Evolutionary conservation across 2,888 invertebrate species (phyloP).

Genomic region (Cinara cedri): DNA sequence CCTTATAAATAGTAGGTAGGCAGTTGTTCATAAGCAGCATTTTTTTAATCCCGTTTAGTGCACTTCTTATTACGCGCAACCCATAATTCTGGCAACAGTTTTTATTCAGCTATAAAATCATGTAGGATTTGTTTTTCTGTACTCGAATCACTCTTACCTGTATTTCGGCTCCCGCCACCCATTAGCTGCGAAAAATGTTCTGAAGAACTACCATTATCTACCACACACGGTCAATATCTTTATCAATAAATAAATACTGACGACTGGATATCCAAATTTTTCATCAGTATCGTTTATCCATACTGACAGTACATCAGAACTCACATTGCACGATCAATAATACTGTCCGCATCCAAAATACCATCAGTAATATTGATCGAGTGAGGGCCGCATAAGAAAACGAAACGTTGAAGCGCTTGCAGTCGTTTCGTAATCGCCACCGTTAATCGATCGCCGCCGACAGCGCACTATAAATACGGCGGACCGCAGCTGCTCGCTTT

Average conservation of each 20-base stretch:
- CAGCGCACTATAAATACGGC: too few species aligned
- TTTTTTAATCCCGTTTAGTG: neutral
- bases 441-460: too few species aligned
- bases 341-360: slow-evolving; percentile 29
- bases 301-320: slow-evolving; percentile 41
- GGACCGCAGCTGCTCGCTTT: too few species aligned
- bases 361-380: slow-evolving; percentile 47
- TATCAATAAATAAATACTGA: neutral
- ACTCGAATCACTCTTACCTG: neutral
- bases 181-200: neutral
- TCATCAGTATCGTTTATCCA: slow-evolving; percentile 1
- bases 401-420: too few species aligned
- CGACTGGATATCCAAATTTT: neutral
- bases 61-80: neutral
- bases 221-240: neutral
- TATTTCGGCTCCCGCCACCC: neutral
- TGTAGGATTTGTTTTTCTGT: neutral
- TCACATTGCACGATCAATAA: slow-evolving; percentile 41
- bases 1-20: too few species aligned
- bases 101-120: neutral
- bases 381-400: slow-evolving; percentile 46
- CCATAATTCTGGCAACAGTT: neutral
- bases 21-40: neutral
- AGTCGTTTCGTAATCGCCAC: too few species aligned
- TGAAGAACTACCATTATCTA: neutral